phyloP scores from a whole-genome alignment of 2,888 invertebrate species.

The Didymodactylos carnosus region DNA sequence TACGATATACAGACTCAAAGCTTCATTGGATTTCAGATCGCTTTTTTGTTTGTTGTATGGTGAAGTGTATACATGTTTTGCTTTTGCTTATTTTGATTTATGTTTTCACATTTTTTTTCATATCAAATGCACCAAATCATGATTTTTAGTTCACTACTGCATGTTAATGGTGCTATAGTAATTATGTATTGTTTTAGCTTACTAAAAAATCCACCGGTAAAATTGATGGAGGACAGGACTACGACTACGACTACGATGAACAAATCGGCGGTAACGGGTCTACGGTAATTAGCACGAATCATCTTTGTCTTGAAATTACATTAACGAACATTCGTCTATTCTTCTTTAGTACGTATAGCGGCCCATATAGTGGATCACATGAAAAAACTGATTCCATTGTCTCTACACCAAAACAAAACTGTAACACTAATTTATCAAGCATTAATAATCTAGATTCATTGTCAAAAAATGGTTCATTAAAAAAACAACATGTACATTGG shows the following conservation, averaged over 20 bases:
- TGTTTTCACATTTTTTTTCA: not conserved
- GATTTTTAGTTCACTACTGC: too few relatives aligned
- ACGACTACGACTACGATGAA: not conserved
- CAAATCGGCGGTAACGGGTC: not conserved
- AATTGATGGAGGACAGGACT: not conserved
- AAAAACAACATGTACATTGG: not conserved
- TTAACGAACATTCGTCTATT: not conserved
- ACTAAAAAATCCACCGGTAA: not conserved
- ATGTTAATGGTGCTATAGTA: too few relatives aligned
- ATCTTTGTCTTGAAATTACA: not conserved
- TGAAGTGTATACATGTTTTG: not conserved
- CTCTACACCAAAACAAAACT: too few relatives aligned
- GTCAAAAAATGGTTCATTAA: not conserved
- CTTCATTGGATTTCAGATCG: too few relatives aligned
- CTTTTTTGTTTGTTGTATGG: not conserved
- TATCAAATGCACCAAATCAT: too few relatives aligned
- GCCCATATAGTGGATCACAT: not conserved
- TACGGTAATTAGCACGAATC: not conserved
- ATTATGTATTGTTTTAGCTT: not conserved
- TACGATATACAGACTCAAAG: too few relatives aligned
- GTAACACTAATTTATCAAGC: not conserved
- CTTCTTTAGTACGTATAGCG: not conserved
- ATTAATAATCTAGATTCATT: not conserved
- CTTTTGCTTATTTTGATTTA: too few relatives aligned
- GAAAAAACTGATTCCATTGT: too few relatives aligned